Evolutionary conservation across 2,888 invertebrate species (phyloP).

Genomic region (Ectropis crepuscularia): DNA sequence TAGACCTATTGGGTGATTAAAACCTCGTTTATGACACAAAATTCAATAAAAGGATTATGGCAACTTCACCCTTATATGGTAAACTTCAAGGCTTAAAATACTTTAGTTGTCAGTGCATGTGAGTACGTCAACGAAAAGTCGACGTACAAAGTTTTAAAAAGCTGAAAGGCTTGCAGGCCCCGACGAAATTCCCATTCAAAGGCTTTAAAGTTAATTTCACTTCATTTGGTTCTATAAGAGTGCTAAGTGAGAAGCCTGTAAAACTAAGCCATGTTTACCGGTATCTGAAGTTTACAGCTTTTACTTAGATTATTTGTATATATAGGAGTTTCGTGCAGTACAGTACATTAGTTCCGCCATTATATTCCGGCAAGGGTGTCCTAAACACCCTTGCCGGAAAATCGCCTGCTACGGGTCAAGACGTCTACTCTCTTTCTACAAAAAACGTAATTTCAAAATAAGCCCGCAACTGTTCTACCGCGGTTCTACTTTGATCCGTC

Average conservation of each 20-base stretch:
- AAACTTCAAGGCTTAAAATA: neutral
- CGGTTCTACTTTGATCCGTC: too few species aligned
- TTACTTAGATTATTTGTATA: neutral
- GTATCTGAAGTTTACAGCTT: neutral
- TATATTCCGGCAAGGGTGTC: too few species aligned
- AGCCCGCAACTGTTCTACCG: too few species aligned
- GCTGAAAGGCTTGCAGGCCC: slow-evolving; percentile 29
- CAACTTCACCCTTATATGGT: neutral
- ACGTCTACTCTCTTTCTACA: too few species aligned
- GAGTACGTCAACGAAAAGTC: slow-evolving; percentile 23
- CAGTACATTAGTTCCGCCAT: too few species aligned
- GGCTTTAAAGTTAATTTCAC: slow-evolving; percentile 29
- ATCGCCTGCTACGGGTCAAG: too few species aligned
- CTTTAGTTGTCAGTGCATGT: slow-evolving; percentile 2
- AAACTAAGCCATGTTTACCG: neutral
- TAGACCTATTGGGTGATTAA: slow-evolving; percentile 21
- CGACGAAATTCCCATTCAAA: slow-evolving; percentile 28
- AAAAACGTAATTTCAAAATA: too few species aligned
- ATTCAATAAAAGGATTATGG: neutral
- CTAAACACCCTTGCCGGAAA: too few species aligned
- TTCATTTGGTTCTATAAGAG: slow-evolving; percentile 37
- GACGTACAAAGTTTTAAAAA: slow-evolving; percentile 34
- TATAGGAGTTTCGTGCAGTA: too few species aligned
- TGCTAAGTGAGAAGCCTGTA: slow-evolving; percentile 35
- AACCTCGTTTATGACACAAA: neutral